Evolutionary conservation across 2,797 vertebrate genomes (phyloP).

Genomic region (Gymnoscopelus microlampas): DNA sequence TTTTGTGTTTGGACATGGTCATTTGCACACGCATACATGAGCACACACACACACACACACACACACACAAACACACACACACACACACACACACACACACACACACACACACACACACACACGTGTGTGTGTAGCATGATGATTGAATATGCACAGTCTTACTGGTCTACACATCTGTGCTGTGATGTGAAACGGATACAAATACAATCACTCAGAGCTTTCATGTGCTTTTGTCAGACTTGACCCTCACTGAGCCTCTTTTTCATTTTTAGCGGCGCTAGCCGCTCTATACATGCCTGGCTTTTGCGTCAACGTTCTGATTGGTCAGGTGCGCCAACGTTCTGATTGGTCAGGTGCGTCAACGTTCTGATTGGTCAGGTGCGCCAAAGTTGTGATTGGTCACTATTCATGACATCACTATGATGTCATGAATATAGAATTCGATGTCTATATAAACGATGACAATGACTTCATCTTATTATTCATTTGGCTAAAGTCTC

Average conservation of each 20-base stretch:
- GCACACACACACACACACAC: background rate
- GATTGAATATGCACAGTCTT: constrained; percentile 13
- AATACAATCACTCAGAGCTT: background rate
- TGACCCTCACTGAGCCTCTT: background rate
- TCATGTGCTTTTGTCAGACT: constrained; percentile 7
- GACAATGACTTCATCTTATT: too few species aligned
- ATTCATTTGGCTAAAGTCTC: too few species aligned
- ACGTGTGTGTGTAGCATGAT: background rate
- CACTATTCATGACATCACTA: too few species aligned
- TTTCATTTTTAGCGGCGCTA: too few species aligned
- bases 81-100: constrained; percentile 20
- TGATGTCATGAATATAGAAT: too few species aligned
- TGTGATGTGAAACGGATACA: constrained; percentile 7
- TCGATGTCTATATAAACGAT: too few species aligned
- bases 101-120: constrained; percentile 40
- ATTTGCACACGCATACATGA: background rate
- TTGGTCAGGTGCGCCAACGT: too few species aligned
- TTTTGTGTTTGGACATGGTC: background rate
- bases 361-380: too few species aligned
- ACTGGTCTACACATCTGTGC: constrained; percentile 15
- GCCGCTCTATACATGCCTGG: too few species aligned
- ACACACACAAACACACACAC: constrained; percentile 3
- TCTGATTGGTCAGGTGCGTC: too few species aligned
- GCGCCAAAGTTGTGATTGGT: too few species aligned
- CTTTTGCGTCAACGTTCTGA: too few species aligned